phyloP scores from a whole-genome alignment of 2,113 vertebrate genomes.

The Megaleporinus macrocephalus region DNA sequence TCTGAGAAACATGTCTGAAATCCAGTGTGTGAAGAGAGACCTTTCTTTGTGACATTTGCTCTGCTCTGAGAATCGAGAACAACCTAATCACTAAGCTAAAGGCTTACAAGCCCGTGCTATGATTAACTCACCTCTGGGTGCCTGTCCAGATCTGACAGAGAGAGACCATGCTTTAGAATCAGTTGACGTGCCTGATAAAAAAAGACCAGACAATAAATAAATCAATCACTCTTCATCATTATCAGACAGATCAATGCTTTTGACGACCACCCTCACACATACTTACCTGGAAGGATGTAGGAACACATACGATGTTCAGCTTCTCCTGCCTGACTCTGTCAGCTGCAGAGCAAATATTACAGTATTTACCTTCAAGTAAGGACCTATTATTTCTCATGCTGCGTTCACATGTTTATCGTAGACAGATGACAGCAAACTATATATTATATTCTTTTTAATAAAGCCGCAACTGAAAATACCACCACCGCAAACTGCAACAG shows the following conservation, averaged over 20 bases:
- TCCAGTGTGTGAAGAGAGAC: too few species aligned
- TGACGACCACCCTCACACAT: background rate
- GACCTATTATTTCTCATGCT: background rate
- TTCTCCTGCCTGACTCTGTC: constrained; percentile 92
- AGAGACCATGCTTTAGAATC: constrained; percentile 89
- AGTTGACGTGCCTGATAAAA: constrained; percentile 89
- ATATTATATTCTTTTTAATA: too few species aligned
- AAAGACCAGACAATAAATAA: background rate
- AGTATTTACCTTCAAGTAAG: background rate
- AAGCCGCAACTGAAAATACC: too few species aligned
- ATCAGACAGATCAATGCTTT: background rate
- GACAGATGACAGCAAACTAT: too few species aligned
- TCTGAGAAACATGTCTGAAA: too few species aligned
- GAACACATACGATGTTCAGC: constrained; percentile 89
- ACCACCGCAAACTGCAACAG: too few species aligned
- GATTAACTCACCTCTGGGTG: constrained; percentile 87
- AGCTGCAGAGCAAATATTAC: constrained; percentile 74
- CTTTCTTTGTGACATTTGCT: too few species aligned
- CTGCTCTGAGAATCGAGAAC: background rate
- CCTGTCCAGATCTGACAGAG: constrained; percentile 90
- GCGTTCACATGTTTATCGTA: too few species aligned
- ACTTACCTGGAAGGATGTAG: constrained; percentile 94
- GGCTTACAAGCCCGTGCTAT: background rate
- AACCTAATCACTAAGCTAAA: background rate
- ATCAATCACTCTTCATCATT: background rate